These are phyloP conservation scores for Amphibalanus amphitrite DNA, from an alignment of 1,140 invertebrate genomes.

Conservation along the genomic window DNA sequence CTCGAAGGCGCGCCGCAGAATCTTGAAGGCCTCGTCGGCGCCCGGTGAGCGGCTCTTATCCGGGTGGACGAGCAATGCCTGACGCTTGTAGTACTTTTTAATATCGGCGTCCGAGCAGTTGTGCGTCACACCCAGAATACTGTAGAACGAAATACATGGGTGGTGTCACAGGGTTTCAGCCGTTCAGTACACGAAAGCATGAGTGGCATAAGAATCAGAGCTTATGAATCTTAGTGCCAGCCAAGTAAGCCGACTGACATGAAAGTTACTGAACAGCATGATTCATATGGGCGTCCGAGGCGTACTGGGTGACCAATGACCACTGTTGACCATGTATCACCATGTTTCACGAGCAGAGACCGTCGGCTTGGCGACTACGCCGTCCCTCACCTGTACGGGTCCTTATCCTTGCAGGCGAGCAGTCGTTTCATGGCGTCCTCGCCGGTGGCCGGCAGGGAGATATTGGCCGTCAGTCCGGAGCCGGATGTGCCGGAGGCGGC, in stretches of 20 bases:
- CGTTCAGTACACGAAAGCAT: too few relatives aligned
- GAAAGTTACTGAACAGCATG: too few relatives aligned
- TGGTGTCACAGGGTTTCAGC: too few relatives aligned
- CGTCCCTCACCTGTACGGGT: conserved; percentile 44
- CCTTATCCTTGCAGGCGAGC: conserved; percentile 80
- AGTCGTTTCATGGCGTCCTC: conserved; percentile 87
- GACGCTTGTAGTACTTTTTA: conserved; percentile 78
- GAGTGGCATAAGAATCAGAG: too few relatives aligned
- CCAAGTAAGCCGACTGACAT: too few relatives aligned
- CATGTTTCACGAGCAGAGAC: too few relatives aligned
- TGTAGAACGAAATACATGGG: conserved; percentile 22
- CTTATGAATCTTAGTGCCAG: too few relatives aligned
- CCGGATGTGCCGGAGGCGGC: too few relatives aligned
- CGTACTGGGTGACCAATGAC: too few relatives aligned
- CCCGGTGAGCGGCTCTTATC: conserved; percentile 88
- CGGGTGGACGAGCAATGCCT: conserved; percentile 84
- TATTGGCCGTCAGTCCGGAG: conserved; percentile 50
- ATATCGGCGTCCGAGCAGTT: conserved; percentile 82
- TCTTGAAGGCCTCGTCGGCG: conserved; percentile 90
- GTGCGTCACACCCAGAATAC: conserved; percentile 67
- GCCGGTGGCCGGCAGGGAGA: conserved; percentile 65
- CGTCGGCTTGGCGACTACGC: too few relatives aligned
- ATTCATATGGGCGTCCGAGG: too few relatives aligned
- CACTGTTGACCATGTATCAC: too few relatives aligned
- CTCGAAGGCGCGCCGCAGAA: conserved; percentile 82